Percentiles rank a stretch among this genome's conserved stretches.
These are phyloP conservation scores for Eriocheir sinensis DNA, from an alignment of 1,140 invertebrate genomes.

Conservation along the genomic window DNA sequence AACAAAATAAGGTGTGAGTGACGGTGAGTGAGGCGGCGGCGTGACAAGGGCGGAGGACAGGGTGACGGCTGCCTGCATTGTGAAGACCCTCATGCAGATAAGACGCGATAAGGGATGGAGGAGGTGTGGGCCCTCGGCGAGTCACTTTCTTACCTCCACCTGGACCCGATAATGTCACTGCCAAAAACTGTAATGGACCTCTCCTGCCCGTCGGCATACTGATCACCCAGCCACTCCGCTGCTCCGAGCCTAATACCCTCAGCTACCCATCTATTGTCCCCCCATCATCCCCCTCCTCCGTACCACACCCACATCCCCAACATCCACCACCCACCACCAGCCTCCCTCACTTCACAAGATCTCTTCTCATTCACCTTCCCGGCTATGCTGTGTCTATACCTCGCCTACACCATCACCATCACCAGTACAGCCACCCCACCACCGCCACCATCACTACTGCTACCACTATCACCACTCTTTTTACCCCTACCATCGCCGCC, in stretches of 20 bases:
- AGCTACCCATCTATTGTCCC: background rate
- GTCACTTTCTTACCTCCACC: background rate
- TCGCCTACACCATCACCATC: background rate
- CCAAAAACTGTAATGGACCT: conserved; percentile 44
- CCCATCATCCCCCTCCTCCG: background rate
- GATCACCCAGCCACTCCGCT: background rate
- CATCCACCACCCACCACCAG: background rate
- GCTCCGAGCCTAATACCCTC: background rate
- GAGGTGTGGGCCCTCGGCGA: background rate
- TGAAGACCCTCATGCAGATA: conserved; percentile 44
- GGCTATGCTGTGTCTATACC: background rate
- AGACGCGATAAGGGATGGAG: conserved; percentile 38
- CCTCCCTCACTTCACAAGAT: background rate
- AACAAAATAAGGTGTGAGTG: background rate
- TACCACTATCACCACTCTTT: too few species aligned
- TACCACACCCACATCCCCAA: background rate
- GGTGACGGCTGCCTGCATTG: conserved; percentile 36
- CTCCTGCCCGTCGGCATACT: conserved; percentile 1
- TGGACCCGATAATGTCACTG: conserved; percentile 38
- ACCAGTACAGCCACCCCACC: background rate
- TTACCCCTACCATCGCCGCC: too few species aligned
- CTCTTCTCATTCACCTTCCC: background rate
- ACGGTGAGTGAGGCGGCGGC: background rate
- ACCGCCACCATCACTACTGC: too few species aligned
- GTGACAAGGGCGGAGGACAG: background rate